These are phyloP conservation scores for Sakesphorus luctuosus DNA, from an alignment of 2,113 vertebrate species.

Conservation along the genomic window DNA sequence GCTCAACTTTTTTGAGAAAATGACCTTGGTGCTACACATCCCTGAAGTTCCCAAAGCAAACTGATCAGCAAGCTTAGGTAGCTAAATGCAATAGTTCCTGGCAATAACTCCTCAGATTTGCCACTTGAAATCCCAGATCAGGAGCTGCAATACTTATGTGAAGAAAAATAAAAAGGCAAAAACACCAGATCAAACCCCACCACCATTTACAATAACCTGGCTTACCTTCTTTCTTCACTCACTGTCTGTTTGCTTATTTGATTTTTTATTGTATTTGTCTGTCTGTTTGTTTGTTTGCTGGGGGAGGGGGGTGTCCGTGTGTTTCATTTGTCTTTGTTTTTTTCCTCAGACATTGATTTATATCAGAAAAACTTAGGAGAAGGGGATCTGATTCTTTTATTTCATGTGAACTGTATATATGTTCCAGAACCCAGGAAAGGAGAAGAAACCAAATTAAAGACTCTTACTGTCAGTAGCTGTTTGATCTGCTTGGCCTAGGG, in stretches of 20 bases:
- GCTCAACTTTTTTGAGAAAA: background rate
- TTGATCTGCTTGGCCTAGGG: background rate
- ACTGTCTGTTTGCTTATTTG: background rate
- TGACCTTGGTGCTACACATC: accelerated
- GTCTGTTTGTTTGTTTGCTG: background rate
- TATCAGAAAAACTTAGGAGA: background rate
- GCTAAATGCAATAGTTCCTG: background rate
- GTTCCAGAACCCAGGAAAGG: accelerated
- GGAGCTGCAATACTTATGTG: background rate
- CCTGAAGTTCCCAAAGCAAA: background rate
- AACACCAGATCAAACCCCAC: background rate
- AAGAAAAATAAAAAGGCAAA: background rate
- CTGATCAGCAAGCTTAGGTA: background rate
- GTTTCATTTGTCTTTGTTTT: background rate
- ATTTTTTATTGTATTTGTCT: background rate
- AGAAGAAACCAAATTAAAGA: background rate
- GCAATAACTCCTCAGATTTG: background rate
- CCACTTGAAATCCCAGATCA: background rate
- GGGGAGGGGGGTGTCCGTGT: too few relatives aligned
- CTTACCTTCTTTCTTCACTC: background rate
- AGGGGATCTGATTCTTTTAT: background rate
- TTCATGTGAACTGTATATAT: background rate
- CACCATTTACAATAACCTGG: background rate
- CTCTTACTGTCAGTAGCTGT: background rate
- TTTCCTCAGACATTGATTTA: background rate